Conservation (phyloP, 2,113 vertebrate species). For the Apodemus speciosus region DNA sequence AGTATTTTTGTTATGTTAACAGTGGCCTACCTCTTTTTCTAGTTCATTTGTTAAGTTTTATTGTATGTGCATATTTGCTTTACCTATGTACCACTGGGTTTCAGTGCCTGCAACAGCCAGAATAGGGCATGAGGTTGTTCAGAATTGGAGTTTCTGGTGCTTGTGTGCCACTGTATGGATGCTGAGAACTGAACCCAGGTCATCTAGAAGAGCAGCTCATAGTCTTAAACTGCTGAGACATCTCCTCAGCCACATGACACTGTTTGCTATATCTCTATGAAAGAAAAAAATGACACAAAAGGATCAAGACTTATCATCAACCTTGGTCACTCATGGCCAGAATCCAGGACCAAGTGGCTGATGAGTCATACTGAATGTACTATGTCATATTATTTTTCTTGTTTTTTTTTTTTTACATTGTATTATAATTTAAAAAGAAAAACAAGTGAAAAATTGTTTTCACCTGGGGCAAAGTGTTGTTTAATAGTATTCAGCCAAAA, state of each 20-base stretch:
- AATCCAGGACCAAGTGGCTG: not conserved
- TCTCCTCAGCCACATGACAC: not conserved
- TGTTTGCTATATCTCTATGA: fast-evolving
- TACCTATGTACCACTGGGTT: not conserved
- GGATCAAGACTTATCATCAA: not conserved
- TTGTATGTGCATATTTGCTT: not conserved
- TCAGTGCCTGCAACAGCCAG: not conserved
- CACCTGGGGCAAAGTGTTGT: fast-evolving
- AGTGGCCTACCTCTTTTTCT: not conserved
- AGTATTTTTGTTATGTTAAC: not conserved
- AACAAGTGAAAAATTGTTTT: not conserved
- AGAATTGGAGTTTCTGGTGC: not conserved
- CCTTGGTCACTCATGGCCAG: fast-evolving
- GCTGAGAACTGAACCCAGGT: not conserved
- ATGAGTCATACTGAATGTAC: not conserved
- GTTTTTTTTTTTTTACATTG: not conserved
- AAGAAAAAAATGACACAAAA: not conserved
- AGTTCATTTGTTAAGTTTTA: not conserved
- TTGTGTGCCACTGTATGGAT: not conserved
- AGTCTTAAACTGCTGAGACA: not conserved
- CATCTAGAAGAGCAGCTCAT: not conserved
- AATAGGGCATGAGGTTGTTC: not conserved
- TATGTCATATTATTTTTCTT: not conserved
- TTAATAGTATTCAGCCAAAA: not conserved
- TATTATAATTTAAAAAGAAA: not conserved